A percentile compares a stretch with the other conserved stretches of the same genome.
Evolutionary conservation across 2,888 invertebrate species (phyloP).

Genomic region (Drosophila parthenogenetica): DNA sequence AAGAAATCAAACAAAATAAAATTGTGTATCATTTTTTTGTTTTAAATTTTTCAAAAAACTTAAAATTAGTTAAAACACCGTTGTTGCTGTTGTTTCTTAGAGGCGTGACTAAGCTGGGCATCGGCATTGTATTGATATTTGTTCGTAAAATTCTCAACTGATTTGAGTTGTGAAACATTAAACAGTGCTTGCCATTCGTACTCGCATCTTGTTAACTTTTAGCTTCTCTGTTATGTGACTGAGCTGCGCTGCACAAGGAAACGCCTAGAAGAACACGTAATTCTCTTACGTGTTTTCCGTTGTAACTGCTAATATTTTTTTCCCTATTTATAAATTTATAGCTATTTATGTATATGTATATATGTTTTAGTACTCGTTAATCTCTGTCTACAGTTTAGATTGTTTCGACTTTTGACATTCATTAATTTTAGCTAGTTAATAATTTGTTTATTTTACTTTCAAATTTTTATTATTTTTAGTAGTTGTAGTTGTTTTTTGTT

Average conservation of each 20-base stretch:
- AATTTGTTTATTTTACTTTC: constrained; percentile 30
- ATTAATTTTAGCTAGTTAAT: constrained; percentile 63
- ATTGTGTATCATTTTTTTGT: constrained; percentile 4
- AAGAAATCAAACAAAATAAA: constrained; percentile 25
- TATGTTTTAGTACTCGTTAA: constrained; percentile 19
- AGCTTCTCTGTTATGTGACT: constrained; percentile 22
- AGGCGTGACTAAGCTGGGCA: constrained; percentile 23
- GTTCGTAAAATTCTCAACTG: constrained; percentile 3
- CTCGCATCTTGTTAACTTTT: constrained; percentile 7
- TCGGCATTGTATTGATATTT: constrained; percentile 12
- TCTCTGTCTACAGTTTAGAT: constrained; percentile 46
- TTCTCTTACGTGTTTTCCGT: background rate
- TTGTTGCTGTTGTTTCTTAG: constrained; percentile 7
- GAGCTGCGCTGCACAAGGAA: constrained; percentile 47
- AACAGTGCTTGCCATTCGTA: background rate
- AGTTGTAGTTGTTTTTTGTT: constrained; percentile 47
- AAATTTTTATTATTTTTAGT: constrained; percentile 76
- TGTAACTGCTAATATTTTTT: constrained; percentile 43
- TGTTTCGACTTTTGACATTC: constrained; percentile 39
- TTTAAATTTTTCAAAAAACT: constrained; percentile 24
- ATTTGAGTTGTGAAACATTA: background rate
- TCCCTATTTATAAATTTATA: constrained; percentile 10
- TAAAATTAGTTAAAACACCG: constrained; percentile 29
- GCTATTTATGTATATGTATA: constrained; percentile 10
- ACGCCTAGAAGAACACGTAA: constrained; percentile 27